phyloP scores from a whole-genome alignment of 2,888 invertebrate species.

The Galerucella pusilla region DNA sequence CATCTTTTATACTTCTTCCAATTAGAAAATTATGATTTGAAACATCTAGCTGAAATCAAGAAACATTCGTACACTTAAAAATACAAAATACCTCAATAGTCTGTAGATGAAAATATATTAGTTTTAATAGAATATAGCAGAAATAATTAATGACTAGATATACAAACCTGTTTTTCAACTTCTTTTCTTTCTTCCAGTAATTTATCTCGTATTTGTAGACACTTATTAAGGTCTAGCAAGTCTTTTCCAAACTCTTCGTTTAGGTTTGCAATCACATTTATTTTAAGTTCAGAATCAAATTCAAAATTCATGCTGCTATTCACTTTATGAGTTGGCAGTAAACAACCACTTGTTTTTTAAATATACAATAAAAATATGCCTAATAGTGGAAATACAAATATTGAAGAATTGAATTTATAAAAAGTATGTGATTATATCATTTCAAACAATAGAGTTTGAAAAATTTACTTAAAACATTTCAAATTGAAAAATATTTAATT shows the following conservation, averaged over 20 bases:
- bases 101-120: neutral
- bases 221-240: conserved; percentile 68
- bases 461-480: neutral
- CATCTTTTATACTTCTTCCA: conserved; percentile 67
- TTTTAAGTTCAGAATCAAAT: conserved; percentile 49
- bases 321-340: conserved; percentile 18
- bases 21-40: conserved; percentile 73
- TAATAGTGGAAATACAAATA: neutral
- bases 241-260: conserved; percentile 69
- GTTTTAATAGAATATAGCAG: too few species aligned
- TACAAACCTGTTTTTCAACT: conserved; percentile 64
- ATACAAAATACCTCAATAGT: neutral
- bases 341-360: conserved; percentile 13
- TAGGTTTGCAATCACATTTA: conserved; percentile 65
- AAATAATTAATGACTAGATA: neutral
- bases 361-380: neutral
- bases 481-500: neutral
- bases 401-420: neutral
- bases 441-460: neutral
- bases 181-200: conserved; percentile 63
- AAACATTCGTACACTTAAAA: conserved; percentile 3
- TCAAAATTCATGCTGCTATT: conserved; percentile 27
- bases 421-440: neutral
- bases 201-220: conserved; percentile 65
- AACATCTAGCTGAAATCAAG: conserved; percentile 65